phyloP scores from a whole-genome alignment of 2,113 vertebrate species.

The Phycodurus eques region DNA sequence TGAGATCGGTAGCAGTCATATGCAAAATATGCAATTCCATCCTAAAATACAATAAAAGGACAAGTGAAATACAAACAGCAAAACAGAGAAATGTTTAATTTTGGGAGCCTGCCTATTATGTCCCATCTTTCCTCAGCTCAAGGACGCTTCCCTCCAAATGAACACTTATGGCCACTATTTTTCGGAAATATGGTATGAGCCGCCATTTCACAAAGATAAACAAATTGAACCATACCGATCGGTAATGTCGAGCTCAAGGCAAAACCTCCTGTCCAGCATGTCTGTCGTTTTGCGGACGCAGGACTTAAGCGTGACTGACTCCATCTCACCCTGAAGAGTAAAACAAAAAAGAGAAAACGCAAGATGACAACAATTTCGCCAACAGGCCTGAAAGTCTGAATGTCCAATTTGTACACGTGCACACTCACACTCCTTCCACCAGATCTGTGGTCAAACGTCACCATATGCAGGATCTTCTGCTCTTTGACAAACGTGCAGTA shows the following conservation, averaged over 20 bases:
- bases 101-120: too few relatives aligned
- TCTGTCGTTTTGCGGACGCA: constrained; percentile 87
- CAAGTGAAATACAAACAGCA: too few relatives aligned
- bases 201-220: background rate
- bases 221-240: constrained; percentile 79
- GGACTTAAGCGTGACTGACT: constrained; percentile 83
- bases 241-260: constrained; percentile 90
- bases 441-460: constrained; percentile 93
- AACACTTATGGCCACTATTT: background rate
- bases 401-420: background rate
- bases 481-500: constrained; percentile 93
- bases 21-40: too few relatives aligned
- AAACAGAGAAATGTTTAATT: too few relatives aligned
- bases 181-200: background rate
- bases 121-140: too few relatives aligned
- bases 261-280: constrained; percentile 88
- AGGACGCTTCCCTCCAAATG: too few relatives aligned
- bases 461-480: constrained; percentile 91
- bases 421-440: constrained; percentile 90
- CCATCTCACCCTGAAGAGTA: constrained; percentile 84
- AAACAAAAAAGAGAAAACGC: background rate
- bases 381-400: background rate
- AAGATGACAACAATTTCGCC: background rate
- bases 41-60: too few relatives aligned
- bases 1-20: too few relatives aligned